Conservation (phyloP, 1,140 invertebrate genomes). For the Drosophila nasuta region DNA sequence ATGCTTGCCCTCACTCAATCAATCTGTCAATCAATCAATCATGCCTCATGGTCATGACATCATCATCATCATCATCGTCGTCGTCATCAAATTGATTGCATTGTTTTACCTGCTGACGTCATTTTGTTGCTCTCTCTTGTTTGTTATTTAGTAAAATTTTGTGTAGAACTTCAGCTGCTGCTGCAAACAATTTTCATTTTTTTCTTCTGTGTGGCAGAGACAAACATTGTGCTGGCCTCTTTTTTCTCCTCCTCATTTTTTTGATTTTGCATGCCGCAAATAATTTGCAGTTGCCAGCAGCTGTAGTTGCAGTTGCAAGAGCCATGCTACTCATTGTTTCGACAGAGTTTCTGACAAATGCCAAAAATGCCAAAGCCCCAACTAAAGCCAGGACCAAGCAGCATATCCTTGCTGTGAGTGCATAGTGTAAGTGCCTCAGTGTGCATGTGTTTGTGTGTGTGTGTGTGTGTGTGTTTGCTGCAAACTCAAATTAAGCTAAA, state of each 20-base stretch:
- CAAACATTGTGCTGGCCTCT: conserved; percentile 38
- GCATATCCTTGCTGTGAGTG: conserved; percentile 25
- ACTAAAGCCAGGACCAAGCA: not conserved
- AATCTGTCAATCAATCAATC: conserved; percentile 43
- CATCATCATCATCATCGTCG: not conserved
- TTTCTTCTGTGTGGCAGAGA: conserved; percentile 10
- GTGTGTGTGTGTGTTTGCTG: conserved; percentile 27
- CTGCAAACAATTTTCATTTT: conserved; percentile 11
- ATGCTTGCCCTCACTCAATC: conserved; percentile 22
- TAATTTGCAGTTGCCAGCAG: conserved; percentile 43
- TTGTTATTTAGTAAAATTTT: not conserved
- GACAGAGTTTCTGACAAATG: conserved; percentile 47
- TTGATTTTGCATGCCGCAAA: conserved; percentile 59
- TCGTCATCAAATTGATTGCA: not conserved
- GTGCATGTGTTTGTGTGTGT: conserved; percentile 8
- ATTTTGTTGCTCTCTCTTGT: not conserved
- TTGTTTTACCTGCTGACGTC: conserved; percentile 18
- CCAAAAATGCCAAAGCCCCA: conserved; percentile 54
- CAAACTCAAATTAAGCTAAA: conserved; percentile 76
- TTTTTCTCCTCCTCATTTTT: not conserved
- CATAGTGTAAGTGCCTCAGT: not conserved
- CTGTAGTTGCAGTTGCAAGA: conserved; percentile 4
- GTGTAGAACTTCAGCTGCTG: not conserved
- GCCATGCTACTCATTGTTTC: conserved; percentile 56
- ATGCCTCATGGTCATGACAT: not conserved